These are phyloP conservation scores for Pseudomugil gertrudae DNA, from an alignment of 2,797 vertebrate species.

Conservation along the genomic window DNA sequence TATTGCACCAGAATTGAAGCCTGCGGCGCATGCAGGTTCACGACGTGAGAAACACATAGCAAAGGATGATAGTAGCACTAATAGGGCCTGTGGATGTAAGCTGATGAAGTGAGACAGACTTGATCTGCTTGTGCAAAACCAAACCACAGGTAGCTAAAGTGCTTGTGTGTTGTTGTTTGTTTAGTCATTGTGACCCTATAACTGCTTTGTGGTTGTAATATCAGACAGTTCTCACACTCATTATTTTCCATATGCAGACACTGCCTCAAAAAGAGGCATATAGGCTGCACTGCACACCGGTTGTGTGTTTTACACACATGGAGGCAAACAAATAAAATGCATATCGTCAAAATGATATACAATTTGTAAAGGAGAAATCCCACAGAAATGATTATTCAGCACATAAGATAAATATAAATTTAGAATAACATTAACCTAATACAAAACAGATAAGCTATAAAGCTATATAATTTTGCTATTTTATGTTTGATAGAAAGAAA, in stretches of 20 bases:
- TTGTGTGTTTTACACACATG: conserved; percentile 42
- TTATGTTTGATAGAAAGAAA: no score
- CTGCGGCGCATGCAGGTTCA: conserved; percentile 34
- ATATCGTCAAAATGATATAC: background rate
- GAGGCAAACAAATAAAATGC: background rate
- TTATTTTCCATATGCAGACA: conserved; percentile 45
- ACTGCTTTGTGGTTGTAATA: conserved; percentile 38
- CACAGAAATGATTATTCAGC: background rate
- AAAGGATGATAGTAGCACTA: conserved; percentile 37
- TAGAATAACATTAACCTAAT: background rate
- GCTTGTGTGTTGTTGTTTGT: conserved; percentile 51
- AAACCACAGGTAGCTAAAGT: conserved; percentile 30
- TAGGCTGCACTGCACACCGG: background rate
- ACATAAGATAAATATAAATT: background rate
- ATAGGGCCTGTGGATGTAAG: conserved; percentile 26
- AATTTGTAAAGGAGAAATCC: background rate
- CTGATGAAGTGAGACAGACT: conserved; percentile 15
- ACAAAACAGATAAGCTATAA: no score
- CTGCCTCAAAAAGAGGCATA: conserved; percentile 44
- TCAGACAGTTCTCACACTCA: conserved; percentile 53
- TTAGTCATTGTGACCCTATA: conserved; percentile 30
- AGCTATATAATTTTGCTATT: no score
- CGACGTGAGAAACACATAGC: conserved; percentile 50
- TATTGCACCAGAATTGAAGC: conserved; percentile 68
- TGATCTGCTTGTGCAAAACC: conserved; percentile 3